Evolutionary conservation across 1,140 invertebrate species (phyloP), one percentile per base, ranked within the genome.

Genomic region (Neoseiulus cucumeris): DNA sequence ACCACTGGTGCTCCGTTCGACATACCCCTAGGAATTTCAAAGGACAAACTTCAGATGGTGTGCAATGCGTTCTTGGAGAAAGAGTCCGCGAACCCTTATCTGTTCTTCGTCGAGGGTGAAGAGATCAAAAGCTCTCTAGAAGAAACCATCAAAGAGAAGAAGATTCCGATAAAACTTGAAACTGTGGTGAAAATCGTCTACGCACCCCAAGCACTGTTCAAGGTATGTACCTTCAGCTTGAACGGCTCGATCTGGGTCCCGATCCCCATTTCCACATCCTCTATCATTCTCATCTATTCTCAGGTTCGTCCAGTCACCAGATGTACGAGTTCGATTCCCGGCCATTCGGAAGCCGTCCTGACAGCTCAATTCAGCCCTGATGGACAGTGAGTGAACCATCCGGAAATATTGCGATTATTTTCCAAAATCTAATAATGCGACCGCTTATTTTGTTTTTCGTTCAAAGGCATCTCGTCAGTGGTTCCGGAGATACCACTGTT

Each of bases 401-500:
- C n/a, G n/a, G n/a, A n/a, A n/a, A n/a, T n/a, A n/a, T n/a, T n/a
- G n/a, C n/a, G n/a, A n/a, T n/a, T n/a, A n/a, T n/a, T n/a, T n/a
- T n/a, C n/a, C n/a, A n/a, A n/a, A n/a, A n/a, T n/a, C n/a, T 9
- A 39, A 39, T 39, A 4, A 9, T 6, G 33, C 4, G 9, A 39
- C 9, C 4, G 14, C 17, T 65, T n/a, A n/a, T n/a, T 59, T 20
- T 70, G 44, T 67, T 65, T 68, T 39, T 70, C 72, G 44, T n/a
- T n/a, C n/a, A n/a, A 68, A 79, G 83, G 68, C 80, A 86, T 75
- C 79, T 98, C 71, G 94, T 92, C 0, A 95, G 89, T 80, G 94
- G 94, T 51, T 97, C 93, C 25, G 94, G 93, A 29, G 95, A 98
- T 74, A 92, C 88, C 7, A 97, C 93, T 17, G 90, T 98, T 0